These are phyloP conservation scores for Adelognathus sp. DNA, from an alignment of 2,888 invertebrate species.

Conservation along the genomic window DNA sequence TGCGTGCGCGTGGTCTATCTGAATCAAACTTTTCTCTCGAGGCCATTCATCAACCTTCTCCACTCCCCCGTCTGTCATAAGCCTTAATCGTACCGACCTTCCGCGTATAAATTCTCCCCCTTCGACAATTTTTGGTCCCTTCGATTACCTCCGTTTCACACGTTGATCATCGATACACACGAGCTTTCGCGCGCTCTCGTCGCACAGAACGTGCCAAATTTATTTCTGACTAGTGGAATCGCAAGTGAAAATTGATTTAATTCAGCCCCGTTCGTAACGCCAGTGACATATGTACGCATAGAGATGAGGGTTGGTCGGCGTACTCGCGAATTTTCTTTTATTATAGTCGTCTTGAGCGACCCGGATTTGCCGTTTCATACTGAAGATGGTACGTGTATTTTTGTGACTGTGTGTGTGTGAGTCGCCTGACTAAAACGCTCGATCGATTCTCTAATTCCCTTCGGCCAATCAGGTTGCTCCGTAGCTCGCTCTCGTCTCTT, in stretches of 20 bases:
- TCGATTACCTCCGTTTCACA: neutral
- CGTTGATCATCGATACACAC: neutral
- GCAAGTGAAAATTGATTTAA: no score
- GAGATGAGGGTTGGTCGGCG: neutral
- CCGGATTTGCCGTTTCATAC: constrained; percentile 34
- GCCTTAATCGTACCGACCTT: constrained; percentile 15
- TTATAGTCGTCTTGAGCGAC: constrained; percentile 26
- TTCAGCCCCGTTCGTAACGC: no score
- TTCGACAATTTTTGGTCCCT: constrained; percentile 18
- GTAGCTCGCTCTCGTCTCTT: constrained; percentile 17
- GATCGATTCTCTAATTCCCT: constrained; percentile 69
- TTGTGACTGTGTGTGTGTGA: constrained; percentile 25
- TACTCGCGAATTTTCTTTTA: constrained; percentile 20
- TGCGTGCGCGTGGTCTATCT: neutral
- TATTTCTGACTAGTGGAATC: neutral
- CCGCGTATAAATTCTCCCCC: neutral
- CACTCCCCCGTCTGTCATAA: constrained; percentile 15
- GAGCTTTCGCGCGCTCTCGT: neutral
- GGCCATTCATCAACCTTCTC: constrained; percentile 23
- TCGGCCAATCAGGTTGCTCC: constrained; percentile 70
- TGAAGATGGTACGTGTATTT: no score
- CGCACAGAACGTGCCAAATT: neutral
- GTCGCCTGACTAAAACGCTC: constrained; percentile 57
- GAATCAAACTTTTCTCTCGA: constrained; percentile 26
- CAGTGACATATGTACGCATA: neutral